Evolutionary conservation across 2,888 invertebrate species (phyloP), one percentile per base, ranked within the genome.

Genomic region (Tiphia femorata): DNA sequence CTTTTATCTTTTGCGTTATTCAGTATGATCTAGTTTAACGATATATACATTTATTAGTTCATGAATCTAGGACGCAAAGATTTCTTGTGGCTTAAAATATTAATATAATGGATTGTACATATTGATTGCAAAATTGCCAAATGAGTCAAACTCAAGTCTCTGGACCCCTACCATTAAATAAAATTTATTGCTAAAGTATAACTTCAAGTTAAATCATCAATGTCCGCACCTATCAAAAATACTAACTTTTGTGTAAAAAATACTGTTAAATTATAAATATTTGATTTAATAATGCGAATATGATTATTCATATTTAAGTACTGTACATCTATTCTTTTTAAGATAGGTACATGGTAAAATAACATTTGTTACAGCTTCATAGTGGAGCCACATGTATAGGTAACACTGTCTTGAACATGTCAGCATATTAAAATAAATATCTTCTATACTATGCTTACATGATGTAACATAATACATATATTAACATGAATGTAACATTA

Each of bases 381-480:
- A 67, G 58, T 70, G 70, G 73, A 70, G 69, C 70, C 72, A 74
- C 77, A 67, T 64, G 70, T 76, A 76, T 68, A 74, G 70, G 69
- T 73, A 73, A 76, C 72, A 64, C 68, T 70, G 71, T 58, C 62
- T 67, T 62, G 66, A 71, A 67, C 60, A 67, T 66, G 67, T 67
- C 72, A 76, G 71, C 73, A 76, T 79, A 80, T 75, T 76, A 82
- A 82, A 81, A 82, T 80, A 82, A 82, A 81, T 80, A 81, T 77
- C 74, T 75, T 77, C 72, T 78, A 78, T 76, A 67, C 72, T 77
- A 78, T 77, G 63, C 70, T 78, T 70, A 68, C 66, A 71, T 66
- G 68, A 65, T 73, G 62, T 70, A 75, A 77, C 74, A 61, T 70
- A 77, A 75, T 73, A 69, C 68, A 70, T 57, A 53, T 72, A 71